Base-by-base conservation (phyloP, 92 coral and sea anemone species). In the Pocillopora meandrina region DNA sequence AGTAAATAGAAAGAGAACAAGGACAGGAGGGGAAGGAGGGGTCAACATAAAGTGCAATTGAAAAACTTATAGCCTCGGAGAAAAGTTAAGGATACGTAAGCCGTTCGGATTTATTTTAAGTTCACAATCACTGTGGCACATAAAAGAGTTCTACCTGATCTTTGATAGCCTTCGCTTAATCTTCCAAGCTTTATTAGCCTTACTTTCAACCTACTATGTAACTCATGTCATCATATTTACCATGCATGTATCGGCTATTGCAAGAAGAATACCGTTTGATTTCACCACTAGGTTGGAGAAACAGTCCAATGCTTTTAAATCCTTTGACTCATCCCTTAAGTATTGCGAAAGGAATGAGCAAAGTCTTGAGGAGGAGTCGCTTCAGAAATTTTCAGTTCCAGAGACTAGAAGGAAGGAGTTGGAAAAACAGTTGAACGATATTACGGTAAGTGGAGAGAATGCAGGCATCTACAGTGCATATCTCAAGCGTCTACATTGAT, bases 351-450 rank as follows among this genome's bases (percentile, higher is more conserved):
- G 72, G n/a, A 18, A 61, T 10, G 20, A 73, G 3, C 36, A 61
- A 14, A 80, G 64, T 15, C 73, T 83, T 36, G 80, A 83, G 23
- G 18, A 65, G 47, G 73, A 73, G 56, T 64, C 72, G 17, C 80
- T 83, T 12, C 80, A 73, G 78, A 83, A 73, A 55, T 83, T 83
- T 83, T 74, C 80, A 73, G 86, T 72, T 65, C 80, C 33, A 47
- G 86, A 56, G 18, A 36, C 86, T 31, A 52, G 31, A 36, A 34
- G 71, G 65, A 15, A 55, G 18, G 86, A 74, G 31, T 63, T 83
- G 2, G 33, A 21, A 14, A 65, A 61, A 56, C 86, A 83, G 57
- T 19, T 83, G 63, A 55, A 61, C 5, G 86, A 63, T 20, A 63
- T 83, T 21, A 83, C 16, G 72, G 86, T 83, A 60, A 71, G 77